phyloP scores from a whole-genome alignment of 2,888 invertebrate species.

The Sceliomorpha sp. region DNA sequence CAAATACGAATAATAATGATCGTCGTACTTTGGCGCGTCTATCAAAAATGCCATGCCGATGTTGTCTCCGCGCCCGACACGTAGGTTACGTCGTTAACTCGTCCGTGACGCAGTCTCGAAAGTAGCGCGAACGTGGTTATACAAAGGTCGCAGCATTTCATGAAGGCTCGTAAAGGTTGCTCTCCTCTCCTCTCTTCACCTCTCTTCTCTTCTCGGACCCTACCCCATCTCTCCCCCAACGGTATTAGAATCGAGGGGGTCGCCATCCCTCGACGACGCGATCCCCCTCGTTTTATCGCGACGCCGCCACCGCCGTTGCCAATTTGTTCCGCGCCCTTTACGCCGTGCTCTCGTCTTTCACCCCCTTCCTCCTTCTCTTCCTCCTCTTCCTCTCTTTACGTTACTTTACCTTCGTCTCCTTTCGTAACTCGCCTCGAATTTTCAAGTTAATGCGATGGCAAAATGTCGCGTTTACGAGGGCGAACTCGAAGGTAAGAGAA shows the following conservation, averaged over 20 bases:
- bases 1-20: too few relatives aligned
- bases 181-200: slow-evolving; percentile 1
- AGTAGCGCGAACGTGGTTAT: slow-evolving; percentile 17
- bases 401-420: slow-evolving; percentile 27
- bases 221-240: slow-evolving; percentile 17
- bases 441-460: slow-evolving; percentile 38
- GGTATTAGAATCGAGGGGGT: slow-evolving; percentile 28
- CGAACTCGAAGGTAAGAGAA: too few relatives aligned
- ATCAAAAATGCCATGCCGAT: slow-evolving; percentile 24
- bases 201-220: slow-evolving; percentile 6
- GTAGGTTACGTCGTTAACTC: slow-evolving; percentile 26
- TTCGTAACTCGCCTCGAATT: slow-evolving; percentile 36
- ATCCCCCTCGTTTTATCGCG: slow-evolving; percentile 38
- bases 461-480: slow-evolving; percentile 32
- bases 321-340: slow-evolving; percentile 40
- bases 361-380: slow-evolving; percentile 6
- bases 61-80: slow-evolving; percentile 22
- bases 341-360: slow-evolving; percentile 17
- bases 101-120: slow-evolving; percentile 18
- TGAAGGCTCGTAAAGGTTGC: slow-evolving; percentile 34
- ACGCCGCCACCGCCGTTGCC: slow-evolving; percentile 40
- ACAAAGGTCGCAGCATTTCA: slow-evolving; percentile 48
- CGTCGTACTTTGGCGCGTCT: too few relatives aligned
- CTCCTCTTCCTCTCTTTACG: slow-evolving; percentile 30
- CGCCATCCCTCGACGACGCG: slow-evolving; percentile 14